Evolutionary conservation across 2,797 vertebrate genomes (phyloP).

Genomic region (Cynopterus sphinx): DNA sequence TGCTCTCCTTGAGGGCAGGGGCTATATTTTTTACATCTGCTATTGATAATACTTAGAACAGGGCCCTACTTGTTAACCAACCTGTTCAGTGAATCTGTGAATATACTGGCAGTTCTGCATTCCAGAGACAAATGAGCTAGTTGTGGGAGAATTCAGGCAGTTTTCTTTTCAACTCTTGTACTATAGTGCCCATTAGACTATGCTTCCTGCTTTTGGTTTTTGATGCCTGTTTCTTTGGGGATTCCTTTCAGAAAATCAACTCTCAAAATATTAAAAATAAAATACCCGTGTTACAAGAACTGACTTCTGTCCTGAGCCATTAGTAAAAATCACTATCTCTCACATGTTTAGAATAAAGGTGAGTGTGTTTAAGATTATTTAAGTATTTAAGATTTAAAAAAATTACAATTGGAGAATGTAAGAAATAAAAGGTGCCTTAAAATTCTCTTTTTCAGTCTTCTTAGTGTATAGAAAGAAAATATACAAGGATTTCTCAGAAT

Average conservation of each 20-base stretch:
- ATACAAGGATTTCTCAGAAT: not conserved
- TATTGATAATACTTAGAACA: not conserved
- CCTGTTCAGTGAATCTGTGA: not conserved
- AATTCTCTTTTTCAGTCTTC: not conserved
- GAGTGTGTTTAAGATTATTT: not conserved
- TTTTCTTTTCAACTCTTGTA: not conserved
- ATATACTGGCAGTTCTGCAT: not conserved
- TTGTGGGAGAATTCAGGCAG: not conserved
- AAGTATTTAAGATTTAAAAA: constrained; percentile 13
- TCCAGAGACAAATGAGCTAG: not conserved
- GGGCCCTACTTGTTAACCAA: not conserved
- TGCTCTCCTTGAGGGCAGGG: not conserved
- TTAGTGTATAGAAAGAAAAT: not conserved
- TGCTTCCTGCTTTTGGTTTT: not conserved
- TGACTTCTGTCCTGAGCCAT: not conserved
- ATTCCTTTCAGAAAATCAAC: constrained; percentile 30
- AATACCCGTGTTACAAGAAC: not conserved
- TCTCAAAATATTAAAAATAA: not conserved
- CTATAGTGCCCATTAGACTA: not conserved
- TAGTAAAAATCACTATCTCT: not conserved
- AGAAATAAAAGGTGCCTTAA: not conserved
- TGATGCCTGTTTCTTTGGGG: not conserved
- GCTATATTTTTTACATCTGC: not conserved
- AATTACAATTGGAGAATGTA: not conserved
- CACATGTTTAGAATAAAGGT: not conserved